These are phyloP conservation scores for Sceloporus undulatus DNA, from an alignment of 2,113 vertebrate genomes.

Conservation along the genomic window DNA sequence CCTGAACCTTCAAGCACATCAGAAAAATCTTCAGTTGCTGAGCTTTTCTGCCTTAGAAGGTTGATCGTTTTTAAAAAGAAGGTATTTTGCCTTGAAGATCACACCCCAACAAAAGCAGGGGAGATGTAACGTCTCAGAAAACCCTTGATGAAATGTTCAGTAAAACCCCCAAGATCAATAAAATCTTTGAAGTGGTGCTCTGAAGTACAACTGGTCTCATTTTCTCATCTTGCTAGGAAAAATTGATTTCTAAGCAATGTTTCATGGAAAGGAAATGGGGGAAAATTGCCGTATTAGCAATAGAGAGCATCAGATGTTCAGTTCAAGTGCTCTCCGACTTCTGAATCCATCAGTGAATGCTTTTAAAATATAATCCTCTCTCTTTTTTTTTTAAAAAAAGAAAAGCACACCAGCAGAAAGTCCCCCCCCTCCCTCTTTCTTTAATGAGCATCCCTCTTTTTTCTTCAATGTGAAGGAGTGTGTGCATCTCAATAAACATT, in stretches of 20 bases:
- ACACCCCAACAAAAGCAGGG: constrained; percentile 42
- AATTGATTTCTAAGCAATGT: constrained; percentile 58
- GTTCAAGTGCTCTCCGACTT: neutral
- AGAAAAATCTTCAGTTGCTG: constrained; percentile 36
- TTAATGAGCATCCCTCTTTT: neutral
- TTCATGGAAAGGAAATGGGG: constrained; percentile 36
- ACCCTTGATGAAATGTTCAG: constrained; percentile 60
- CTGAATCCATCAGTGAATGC: constrained; percentile 30
- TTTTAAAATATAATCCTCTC: neutral
- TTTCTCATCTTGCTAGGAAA: constrained; percentile 63
- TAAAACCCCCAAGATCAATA: constrained; percentile 67
- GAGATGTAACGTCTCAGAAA: constrained; percentile 56
- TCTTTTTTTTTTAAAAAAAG: neutral
- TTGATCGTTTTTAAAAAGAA: constrained; percentile 60
- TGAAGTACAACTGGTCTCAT: constrained; percentile 63
- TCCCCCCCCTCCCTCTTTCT: neutral
- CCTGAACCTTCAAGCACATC: constrained; percentile 27
- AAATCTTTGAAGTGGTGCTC: constrained; percentile 67
- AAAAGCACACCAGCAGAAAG: neutral
- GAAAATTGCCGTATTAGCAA: constrained; percentile 51
- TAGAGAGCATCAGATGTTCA: constrained; percentile 26
- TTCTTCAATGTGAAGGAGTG: neutral
- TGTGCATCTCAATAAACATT: neutral
- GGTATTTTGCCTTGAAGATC: constrained; percentile 57
- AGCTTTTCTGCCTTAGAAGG: constrained; percentile 44